Evolutionary conservation across 2,113 vertebrate species (phyloP).

Genomic region (Lampris megalopsis): DNA sequence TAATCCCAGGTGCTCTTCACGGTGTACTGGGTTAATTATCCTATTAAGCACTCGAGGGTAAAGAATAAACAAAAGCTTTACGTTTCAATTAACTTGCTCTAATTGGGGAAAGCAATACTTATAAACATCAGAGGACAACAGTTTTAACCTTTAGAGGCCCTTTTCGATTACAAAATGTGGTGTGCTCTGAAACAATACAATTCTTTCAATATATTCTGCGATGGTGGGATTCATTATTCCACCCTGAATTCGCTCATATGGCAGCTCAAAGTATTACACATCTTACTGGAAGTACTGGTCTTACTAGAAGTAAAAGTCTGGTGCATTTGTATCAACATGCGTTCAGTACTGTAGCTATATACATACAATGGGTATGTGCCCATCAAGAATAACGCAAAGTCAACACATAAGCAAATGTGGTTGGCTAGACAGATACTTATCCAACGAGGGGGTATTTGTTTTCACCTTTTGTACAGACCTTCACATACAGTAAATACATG

Average conservation of each 20-base stretch:
- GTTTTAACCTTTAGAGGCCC: not conserved
- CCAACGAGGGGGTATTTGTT: too few species aligned
- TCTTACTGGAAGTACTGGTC: too few species aligned
- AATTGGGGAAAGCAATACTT: not conserved
- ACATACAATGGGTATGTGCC: not conserved
- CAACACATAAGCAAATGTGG: not conserved
- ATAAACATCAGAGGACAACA: conserved; percentile 1
- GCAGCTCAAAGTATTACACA: not conserved
- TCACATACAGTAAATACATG: too few species aligned
- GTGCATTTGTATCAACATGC: too few species aligned
- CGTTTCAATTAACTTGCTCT: conserved; percentile 2
- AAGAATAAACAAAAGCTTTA: not conserved
- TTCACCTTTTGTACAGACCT: too few species aligned
- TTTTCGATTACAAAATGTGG: not conserved
- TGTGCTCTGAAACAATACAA: not conserved
- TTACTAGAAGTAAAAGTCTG: too few species aligned
- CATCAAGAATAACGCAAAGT: not conserved
- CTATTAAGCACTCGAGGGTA: not conserved
- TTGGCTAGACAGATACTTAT: too few species aligned
- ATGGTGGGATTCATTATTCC: not conserved
- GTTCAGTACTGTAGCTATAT: not conserved
- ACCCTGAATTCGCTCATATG: not conserved
- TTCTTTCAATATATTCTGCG: not conserved
- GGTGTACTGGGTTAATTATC: not conserved
- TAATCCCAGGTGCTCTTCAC: not conserved